Base-by-base conservation (phyloP, 1,140 invertebrate species). In the Rhynchophorus ferrugineus region DNA sequence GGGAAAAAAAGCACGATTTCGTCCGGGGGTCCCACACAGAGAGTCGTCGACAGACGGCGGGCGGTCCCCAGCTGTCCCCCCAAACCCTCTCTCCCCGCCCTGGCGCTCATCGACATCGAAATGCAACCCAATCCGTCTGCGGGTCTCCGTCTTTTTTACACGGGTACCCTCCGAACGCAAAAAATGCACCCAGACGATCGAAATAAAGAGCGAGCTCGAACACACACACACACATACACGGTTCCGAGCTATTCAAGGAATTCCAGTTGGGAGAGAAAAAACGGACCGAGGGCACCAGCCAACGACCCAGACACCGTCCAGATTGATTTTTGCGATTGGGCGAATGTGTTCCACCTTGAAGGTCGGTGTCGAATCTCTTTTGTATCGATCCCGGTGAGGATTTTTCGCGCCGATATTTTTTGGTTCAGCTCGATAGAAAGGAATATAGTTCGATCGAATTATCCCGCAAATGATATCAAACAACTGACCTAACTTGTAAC, bases 1-100 rank as follows among this genome's bases (percentile, higher is more conserved):
- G 34, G 48, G 42, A 50, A 50, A 43, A 50, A 50, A 50, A 50
- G 42, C 48, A 43, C 35, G 48, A n/a, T n/a, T n/a, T n/a, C n/a
- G 48, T 34, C 22, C 48, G 33, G 22, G 16, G 48, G 48, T 34
- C 48, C 48, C 48, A 50, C 48, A 50, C 48, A 46, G 13, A n/a
- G n/a, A n/a, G n/a, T n/a, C n/a, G n/a, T n/a, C n/a, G n/a, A n/a
- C n/a, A n/a, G 48, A 20, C 13, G 48, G 34, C 18, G 38, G 37
- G 18, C 42, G 48, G 22, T 39, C 38, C n/a, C 48, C 39, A 33
- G 29, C n/a, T n/a, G n/a, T n/a, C n/a, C n/a, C n/a, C n/a, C n/a
- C n/a, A n/a, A n/a, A n/a, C n/a, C n/a, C n/a, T n/a, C n/a, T n/a
- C n/a, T n/a, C n/a, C n/a, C n/a, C n/a, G n/a, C n/a, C n/a, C n/a